Evolutionary conservation across 2,113 vertebrate species (phyloP).

Genomic region (Nymphicus hollandicus): DNA sequence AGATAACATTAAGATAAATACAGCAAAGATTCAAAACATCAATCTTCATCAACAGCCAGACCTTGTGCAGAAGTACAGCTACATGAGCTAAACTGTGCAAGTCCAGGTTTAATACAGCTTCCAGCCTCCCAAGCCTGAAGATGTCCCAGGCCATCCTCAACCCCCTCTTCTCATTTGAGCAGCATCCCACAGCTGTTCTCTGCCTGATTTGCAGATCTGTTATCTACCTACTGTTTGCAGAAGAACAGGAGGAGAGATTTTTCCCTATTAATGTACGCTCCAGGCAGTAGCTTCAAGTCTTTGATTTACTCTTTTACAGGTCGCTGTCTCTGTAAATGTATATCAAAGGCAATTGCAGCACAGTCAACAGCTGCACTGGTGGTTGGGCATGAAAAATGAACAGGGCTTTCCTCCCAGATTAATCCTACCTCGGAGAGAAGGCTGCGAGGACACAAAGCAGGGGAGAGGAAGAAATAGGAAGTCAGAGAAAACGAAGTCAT

Average conservation of each 20-base stretch:
- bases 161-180: neutral
- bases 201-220: neutral
- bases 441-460: neutral
- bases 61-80: neutral
- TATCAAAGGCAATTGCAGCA: neutral
- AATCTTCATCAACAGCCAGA: neutral
- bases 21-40: neutral
- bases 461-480: neutral
- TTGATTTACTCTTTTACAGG: slow-evolving; percentile 29
- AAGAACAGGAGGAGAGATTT: neutral
- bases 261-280: neutral
- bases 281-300: neutral
- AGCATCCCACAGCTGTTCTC: neutral
- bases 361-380: neutral
- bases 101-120: neutral
- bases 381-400: slow-evolving; percentile 1
- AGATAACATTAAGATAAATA: neutral
- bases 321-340: slow-evolving; percentile 6
- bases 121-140: neutral
- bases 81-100: neutral
- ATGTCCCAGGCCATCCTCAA: neutral
- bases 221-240: neutral
- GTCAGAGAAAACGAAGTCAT: neutral
- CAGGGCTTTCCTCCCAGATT: neutral
- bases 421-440: neutral